Conservation (phyloP, 1,140 invertebrate genomes). For the Drosophila nebulosa region DNA sequence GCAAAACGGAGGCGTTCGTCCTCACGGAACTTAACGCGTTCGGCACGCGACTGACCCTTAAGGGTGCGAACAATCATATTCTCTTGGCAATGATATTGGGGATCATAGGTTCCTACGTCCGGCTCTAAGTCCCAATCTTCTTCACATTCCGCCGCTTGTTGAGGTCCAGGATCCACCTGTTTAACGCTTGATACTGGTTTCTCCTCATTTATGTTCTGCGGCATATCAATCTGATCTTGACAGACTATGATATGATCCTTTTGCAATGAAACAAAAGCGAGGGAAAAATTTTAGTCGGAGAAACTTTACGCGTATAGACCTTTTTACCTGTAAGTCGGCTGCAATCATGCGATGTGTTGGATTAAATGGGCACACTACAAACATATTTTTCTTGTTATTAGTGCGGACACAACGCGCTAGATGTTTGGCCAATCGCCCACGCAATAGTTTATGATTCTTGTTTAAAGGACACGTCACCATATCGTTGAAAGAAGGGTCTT, state of each 20-base stretch:
- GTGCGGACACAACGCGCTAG: not conserved
- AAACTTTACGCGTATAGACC: not conserved
- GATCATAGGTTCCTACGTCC: constrained; percentile 16
- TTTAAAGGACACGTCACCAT: constrained; percentile 17
- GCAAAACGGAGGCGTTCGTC: constrained; percentile 21
- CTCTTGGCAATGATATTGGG: not conserved
- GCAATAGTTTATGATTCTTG: not conserved
- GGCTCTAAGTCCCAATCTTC: constrained; percentile 29
- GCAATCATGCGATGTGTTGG: not conserved
- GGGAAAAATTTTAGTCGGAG: not conserved
- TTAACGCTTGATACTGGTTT: not conserved
- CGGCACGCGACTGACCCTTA: constrained; percentile 1
- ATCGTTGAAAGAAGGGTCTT: not conserved
- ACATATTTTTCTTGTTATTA: not conserved
- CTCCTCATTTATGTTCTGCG: not conserved
- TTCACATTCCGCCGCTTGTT: not conserved
- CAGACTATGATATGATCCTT: constrained; percentile 19
- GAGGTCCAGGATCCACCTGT: no score
- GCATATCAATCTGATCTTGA: not conserved
- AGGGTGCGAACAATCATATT: constrained; percentile 10
- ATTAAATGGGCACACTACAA: constrained; percentile 17
- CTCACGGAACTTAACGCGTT: not conserved
- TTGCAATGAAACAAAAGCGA: no score
- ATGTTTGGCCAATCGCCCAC: not conserved
- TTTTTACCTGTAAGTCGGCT: constrained; percentile 6